Conservation (phyloP, 2,113 vertebrate genomes). For the Calidris pugnax region DNA sequence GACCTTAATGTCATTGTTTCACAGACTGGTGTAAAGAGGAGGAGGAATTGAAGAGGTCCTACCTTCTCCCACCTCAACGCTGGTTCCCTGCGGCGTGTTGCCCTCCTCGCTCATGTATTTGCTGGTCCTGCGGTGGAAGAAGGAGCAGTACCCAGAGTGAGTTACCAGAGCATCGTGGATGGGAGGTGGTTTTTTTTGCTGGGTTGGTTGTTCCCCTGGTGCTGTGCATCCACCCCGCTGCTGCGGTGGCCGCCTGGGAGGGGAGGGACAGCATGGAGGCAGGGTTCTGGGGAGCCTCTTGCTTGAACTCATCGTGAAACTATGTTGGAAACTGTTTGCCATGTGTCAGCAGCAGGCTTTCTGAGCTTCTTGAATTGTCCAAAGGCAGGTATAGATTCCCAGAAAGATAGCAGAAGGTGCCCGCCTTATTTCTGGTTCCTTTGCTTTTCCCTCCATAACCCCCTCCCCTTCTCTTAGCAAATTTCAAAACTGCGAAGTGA, state of each 20-base stretch:
- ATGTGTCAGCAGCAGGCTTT: background rate
- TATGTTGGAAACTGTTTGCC: background rate
- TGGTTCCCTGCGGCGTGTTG: accelerated
- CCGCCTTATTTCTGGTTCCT: background rate
- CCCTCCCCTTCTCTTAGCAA: background rate
- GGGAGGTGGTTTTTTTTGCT: background rate
- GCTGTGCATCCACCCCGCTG: background rate
- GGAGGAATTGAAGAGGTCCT: background rate
- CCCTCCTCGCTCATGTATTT: background rate
- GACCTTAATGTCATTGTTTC: background rate
- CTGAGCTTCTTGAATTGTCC: background rate
- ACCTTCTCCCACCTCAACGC: background rate
- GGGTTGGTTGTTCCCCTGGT: background rate
- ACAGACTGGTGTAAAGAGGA: background rate
- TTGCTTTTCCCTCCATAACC: background rate
- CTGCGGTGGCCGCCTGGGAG: background rate
- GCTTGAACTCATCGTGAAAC: background rate
- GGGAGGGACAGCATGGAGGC: background rate
- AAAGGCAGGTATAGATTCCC: background rate
- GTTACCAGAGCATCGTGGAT: accelerated
- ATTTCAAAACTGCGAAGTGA: background rate
- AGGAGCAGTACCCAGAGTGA: background rate
- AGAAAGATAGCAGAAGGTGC: background rate
- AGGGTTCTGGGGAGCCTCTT: background rate
- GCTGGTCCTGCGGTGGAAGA: background rate